These are phyloP conservation scores for Pundamilia nyererei DNA, from an alignment of 2,113 vertebrate genomes.

Conservation along the genomic window DNA sequence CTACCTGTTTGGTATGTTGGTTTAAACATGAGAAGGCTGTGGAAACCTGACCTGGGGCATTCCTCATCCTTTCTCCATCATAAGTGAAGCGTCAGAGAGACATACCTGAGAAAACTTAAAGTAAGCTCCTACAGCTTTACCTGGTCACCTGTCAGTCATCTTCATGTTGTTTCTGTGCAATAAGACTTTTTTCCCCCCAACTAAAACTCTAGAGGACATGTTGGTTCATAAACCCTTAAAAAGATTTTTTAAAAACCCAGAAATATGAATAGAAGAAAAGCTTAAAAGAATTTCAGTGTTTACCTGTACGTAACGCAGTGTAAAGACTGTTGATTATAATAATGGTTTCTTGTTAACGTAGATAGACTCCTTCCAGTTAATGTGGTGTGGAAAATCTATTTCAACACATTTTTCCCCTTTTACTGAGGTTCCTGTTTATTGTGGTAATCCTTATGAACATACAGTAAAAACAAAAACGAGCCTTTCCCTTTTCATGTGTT, in stretches of 20 bases:
- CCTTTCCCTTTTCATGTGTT: not conserved
- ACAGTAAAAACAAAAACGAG: not conserved
- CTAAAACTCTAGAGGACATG: not conserved
- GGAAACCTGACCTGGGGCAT: not conserved
- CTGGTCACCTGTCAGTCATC: conserved; percentile 3
- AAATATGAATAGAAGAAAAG: not conserved
- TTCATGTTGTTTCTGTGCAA: not conserved
- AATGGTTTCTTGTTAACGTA: not conserved
- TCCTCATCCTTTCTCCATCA: not conserved
- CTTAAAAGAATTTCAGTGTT: not conserved
- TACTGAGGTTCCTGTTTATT: not conserved
- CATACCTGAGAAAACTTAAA: conserved; percentile 2
- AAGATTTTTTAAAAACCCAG: not conserved
- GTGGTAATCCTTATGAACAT: not conserved
- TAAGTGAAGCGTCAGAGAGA: not conserved
- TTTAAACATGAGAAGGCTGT: not conserved
- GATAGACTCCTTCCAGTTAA: not conserved
- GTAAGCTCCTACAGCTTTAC: not conserved
- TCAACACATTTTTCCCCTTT: not conserved
- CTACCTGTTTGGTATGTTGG: not conserved
- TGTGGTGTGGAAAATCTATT: not conserved
- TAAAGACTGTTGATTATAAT: not conserved
- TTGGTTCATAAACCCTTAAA: not conserved
- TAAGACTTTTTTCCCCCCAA: not conserved
- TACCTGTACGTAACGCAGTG: not conserved